Conservation (phyloP, 1,140 invertebrate species). For the Drosophila orena region DNA sequence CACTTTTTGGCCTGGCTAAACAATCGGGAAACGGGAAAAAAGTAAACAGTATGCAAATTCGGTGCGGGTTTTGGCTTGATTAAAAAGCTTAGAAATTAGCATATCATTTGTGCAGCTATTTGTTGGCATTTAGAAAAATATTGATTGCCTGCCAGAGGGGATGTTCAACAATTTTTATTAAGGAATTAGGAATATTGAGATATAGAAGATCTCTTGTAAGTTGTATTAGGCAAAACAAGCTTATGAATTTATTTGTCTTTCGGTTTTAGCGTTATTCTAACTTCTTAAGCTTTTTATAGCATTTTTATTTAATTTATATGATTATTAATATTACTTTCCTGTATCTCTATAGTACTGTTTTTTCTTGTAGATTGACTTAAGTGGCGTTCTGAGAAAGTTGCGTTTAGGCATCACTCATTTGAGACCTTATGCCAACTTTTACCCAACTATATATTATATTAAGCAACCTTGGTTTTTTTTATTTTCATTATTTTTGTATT, state of each 20-base stretch:
- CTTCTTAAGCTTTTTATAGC: too few relatives aligned
- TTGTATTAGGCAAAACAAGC: too few relatives aligned
- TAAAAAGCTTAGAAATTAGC: conserved; percentile 80
- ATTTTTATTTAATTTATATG: too few relatives aligned
- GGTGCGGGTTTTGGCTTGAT: conserved; percentile 65
- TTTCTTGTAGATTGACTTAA: not conserved
- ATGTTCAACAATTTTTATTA: not conserved
- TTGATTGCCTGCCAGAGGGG: conserved; percentile 36
- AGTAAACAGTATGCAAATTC: conserved; percentile 81
- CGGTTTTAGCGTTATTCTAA: too few relatives aligned
- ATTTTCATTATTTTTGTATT: conserved; percentile 40
- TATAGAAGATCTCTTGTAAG: not conserved
- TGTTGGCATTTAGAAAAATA: conserved; percentile 63
- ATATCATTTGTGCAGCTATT: conserved; percentile 71
- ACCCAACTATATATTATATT: conserved; percentile 7
- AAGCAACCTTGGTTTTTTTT: conserved; percentile 17
- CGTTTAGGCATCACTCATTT: not conserved
- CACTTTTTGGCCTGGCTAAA: conserved; percentile 37
- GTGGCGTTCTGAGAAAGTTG: not conserved
- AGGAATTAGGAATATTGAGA: not conserved
- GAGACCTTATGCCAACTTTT: conserved; percentile 9
- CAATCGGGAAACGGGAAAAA: conserved; percentile 57
- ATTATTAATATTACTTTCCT: not conserved
- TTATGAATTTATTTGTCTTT: too few relatives aligned
- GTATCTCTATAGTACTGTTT: not conserved